Evolutionary conservation across 2,797 vertebrate genomes (phyloP).

Genomic region (Rhinella marina): DNA sequence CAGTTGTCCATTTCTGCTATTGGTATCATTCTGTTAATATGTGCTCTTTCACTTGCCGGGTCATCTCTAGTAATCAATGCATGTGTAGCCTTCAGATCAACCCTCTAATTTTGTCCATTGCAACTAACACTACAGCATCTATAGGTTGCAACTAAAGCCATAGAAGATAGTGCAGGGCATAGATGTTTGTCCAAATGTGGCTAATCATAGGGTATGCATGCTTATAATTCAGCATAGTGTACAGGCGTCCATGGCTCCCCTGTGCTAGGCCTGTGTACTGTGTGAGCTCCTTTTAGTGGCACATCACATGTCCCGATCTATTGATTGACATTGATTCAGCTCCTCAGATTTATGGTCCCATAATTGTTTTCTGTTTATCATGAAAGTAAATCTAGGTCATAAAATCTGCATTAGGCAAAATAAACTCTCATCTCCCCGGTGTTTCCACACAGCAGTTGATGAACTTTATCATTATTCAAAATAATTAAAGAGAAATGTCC

Average conservation of each 20-base stretch:
- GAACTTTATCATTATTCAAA: slow-evolving; percentile 26
- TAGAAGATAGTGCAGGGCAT: neutral
- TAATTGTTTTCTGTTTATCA: slow-evolving; percentile 44
- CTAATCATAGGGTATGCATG: no score
- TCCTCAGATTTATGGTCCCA: slow-evolving; percentile 21
- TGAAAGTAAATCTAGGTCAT: slow-evolving; percentile 48
- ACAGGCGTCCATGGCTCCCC: neutral
- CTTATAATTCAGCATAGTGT: neutral
- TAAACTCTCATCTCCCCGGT: slow-evolving; percentile 18
- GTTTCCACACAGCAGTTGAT: slow-evolving; percentile 5
- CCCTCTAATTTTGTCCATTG: no score
- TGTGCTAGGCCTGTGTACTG: neutral
- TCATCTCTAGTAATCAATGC: no score
- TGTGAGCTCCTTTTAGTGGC: neutral
- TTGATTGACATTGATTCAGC: slow-evolving; percentile 43
- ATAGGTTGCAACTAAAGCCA: neutral
- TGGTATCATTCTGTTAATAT: no score
- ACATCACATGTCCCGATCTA: slow-evolving; percentile 14
- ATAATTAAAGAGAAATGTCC: slow-evolving; percentile 20
- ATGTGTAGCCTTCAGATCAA: no score
- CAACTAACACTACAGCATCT: no score
- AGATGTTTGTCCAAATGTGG: neutral
- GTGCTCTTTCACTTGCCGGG: no score
- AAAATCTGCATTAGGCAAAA: slow-evolving; percentile 51
- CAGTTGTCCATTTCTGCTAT: no score